A percentile compares a stretch with the other conserved stretches of the same genome.
Conservation (phyloP, 2,797 vertebrate species). For the Pitangus sulphuratus region DNA sequence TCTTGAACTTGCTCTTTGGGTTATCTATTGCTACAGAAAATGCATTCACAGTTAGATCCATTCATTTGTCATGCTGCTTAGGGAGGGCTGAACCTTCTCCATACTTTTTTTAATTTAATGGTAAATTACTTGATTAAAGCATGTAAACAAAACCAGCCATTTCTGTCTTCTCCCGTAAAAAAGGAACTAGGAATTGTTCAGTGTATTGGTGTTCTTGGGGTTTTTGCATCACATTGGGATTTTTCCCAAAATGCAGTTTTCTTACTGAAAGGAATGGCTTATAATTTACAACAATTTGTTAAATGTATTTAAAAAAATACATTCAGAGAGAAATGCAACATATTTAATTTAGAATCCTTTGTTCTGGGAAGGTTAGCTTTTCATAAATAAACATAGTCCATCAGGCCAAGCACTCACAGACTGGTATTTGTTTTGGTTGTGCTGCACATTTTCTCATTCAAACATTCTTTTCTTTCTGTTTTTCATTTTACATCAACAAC, state of each 20-base stretch:
- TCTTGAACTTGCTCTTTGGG: not conserved
- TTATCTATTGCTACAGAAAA: not conserved
- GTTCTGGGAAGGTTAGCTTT: not conserved
- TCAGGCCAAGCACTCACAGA: not conserved
- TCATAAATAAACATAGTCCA: not conserved
- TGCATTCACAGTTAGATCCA: not conserved
- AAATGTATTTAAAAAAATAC: not conserved
- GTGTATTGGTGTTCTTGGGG: not conserved
- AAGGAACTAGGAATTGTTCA: not conserved
- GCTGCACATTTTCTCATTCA: not conserved
- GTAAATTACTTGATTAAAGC: not conserved
- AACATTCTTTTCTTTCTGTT: not conserved
- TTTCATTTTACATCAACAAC: not conserved
- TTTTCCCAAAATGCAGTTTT: not conserved
- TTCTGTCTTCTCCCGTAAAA: fast-evolving
- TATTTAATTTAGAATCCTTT: not conserved
- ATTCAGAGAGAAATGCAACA: not conserved
- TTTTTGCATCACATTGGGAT: not conserved
- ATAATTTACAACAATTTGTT: not conserved
- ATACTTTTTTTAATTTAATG: not conserved
- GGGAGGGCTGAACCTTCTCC: not conserved
- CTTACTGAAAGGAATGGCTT: not conserved
- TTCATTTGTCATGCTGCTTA: not conserved
- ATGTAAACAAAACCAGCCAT: not conserved
- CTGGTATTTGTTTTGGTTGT: not conserved